Evolutionary conservation across 2,888 invertebrate genomes (phyloP).

Genomic region (Resseliella maxima): DNA sequence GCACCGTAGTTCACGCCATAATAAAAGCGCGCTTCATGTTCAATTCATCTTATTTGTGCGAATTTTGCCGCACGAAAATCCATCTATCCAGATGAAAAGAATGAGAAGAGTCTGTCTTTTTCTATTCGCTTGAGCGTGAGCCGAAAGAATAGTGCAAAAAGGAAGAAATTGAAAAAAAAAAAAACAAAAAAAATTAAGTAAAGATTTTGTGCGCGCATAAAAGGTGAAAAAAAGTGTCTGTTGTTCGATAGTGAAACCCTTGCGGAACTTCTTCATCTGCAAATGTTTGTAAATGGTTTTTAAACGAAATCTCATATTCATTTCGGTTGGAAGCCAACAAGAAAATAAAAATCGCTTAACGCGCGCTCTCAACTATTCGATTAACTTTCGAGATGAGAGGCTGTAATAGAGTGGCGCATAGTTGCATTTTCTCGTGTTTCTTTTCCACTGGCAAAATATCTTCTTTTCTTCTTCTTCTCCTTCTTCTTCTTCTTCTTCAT

Average conservation of each 20-base stretch:
- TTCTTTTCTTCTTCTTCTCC: too few relatives aligned
- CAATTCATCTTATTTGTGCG: not conserved
- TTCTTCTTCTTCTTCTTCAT: too few relatives aligned
- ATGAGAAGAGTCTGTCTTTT: not conserved
- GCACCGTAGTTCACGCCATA: slow-evolving; percentile 45
- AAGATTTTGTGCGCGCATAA: not conserved
- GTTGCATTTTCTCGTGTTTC: not conserved
- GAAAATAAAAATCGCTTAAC: not conserved
- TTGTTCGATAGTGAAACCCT: slow-evolving; percentile 1
- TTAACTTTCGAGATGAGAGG: slow-evolving; percentile 23
- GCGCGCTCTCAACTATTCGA: not conserved
- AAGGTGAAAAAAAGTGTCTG: not conserved
- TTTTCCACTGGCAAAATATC: not conserved
- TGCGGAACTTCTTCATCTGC: not conserved
- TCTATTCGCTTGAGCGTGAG: too few relatives aligned
- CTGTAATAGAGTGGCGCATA: slow-evolving; percentile 43
- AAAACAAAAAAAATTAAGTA: too few relatives aligned
- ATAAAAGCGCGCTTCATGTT: slow-evolving; percentile 7
- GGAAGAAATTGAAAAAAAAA: too few relatives aligned
- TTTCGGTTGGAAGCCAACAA: not conserved
- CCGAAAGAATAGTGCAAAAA: too few relatives aligned
- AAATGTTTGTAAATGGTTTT: not conserved
- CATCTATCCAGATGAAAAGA: not conserved
- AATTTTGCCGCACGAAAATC: not conserved
- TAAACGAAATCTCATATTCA: slow-evolving; percentile 7